Percentiles rank a stretch among this genome's conserved stretches.
Conservation (phyloP, 2,888 invertebrate species). For the Sabatieria punctata region DNA sequence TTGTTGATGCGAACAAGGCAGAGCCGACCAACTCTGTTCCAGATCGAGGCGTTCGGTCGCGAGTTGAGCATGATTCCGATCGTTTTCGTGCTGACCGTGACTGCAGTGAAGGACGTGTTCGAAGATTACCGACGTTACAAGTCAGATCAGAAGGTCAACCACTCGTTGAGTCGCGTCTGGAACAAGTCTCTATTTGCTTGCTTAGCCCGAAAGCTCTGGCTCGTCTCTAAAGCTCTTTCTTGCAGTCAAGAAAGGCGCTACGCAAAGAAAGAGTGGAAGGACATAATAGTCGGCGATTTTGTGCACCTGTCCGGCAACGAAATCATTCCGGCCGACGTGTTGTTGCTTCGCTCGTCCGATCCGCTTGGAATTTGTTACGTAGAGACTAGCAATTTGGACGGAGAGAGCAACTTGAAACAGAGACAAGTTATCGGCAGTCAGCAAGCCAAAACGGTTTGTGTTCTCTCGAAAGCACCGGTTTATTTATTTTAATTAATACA, state of each 20-base stretch:
- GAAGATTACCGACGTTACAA: slow-evolving; percentile 74
- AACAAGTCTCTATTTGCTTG: slow-evolving; percentile 12
- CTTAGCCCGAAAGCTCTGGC: neutral
- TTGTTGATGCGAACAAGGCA: neutral
- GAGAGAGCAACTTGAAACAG: slow-evolving; percentile 86
- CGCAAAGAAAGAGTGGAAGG: slow-evolving; percentile 67
- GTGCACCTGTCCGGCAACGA: slow-evolving; percentile 91
- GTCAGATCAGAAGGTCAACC: slow-evolving; percentile 83
- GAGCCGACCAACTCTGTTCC: neutral
- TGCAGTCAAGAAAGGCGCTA: slow-evolving; percentile 14
- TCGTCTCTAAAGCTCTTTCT: neutral
- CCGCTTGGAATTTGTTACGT: slow-evolving; percentile 73
- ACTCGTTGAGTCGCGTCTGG: slow-evolving; percentile 69
- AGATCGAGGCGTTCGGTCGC: slow-evolving; percentile 18
- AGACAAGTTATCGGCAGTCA: slow-evolving; percentile 52
- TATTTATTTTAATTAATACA: too few relatives aligned
- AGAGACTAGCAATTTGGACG: slow-evolving; percentile 88
- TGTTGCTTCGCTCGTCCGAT: slow-evolving; percentile 70
- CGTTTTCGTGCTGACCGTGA: slow-evolving; percentile 76
- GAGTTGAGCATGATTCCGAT: slow-evolving; percentile 56
- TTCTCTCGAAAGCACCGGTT: too few relatives aligned
- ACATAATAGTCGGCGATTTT: slow-evolving; percentile 77
- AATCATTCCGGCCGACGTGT: slow-evolving; percentile 82
- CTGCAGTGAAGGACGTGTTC: slow-evolving; percentile 91
- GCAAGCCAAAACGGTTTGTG: too few relatives aligned